phyloP scores from a whole-genome alignment of 1,140 invertebrate species.

The Oedothorax gibbosus region DNA sequence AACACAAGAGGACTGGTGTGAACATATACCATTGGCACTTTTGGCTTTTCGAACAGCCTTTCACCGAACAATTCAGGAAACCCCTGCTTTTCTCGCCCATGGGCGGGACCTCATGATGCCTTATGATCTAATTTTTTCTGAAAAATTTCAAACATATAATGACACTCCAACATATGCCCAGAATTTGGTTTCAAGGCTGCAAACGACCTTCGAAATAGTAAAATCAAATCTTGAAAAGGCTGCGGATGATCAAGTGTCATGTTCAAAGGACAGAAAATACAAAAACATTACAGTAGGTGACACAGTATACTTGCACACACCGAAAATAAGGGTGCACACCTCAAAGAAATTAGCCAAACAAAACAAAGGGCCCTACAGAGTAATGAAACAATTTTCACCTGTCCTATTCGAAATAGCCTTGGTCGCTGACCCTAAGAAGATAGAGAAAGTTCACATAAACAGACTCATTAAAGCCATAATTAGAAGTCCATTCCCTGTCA shows the following conservation, averaged over 20 bases:
- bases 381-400: neutral
- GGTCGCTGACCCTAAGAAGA: neutral
- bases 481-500: neutral
- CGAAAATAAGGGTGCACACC: neutral
- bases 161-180: neutral
- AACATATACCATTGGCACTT: neutral
- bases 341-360: neutral
- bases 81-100: neutral
- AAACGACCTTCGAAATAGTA: neutral
- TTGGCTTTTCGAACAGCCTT: neutral
- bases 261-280: neutral
- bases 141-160: neutral
- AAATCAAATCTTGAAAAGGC: neutral
- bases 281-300: neutral
- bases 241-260: neutral
- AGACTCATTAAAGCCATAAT: neutral
- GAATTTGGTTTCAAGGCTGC: neutral
- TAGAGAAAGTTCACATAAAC: neutral
- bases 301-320: neutral
- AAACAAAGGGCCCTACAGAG: neutral
- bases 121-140: neutral
- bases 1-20: slow-evolving; percentile 13
- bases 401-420: neutral
- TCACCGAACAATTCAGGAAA: neutral
- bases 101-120: neutral